These are phyloP conservation scores for Pachliopta kotzebuea DNA, from an alignment of 2,888 invertebrate species.

Conservation along the genomic window DNA sequence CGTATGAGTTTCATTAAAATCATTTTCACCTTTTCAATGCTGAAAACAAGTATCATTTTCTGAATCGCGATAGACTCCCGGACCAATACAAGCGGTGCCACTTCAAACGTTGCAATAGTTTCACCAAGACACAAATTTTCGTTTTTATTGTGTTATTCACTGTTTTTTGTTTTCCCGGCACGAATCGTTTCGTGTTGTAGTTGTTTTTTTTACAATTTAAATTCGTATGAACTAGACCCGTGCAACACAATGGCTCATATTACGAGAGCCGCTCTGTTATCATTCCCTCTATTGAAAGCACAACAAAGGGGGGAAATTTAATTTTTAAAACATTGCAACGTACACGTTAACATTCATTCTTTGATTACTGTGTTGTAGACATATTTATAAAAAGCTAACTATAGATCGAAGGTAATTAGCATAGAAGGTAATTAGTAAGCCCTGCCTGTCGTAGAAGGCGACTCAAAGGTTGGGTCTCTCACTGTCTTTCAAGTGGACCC, in stretches of 20 bases:
- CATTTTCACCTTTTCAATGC: neutral
- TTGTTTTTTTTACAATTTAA: conserved; percentile 22
- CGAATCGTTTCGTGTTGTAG: neutral
- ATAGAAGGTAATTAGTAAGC: too few species aligned
- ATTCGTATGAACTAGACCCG: conserved; percentile 19
- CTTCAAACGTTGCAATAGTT: conserved; percentile 7
- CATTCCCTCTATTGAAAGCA: conserved; percentile 13
- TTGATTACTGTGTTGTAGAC: too few species aligned
- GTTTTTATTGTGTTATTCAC: conserved; percentile 21
- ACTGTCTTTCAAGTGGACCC: too few species aligned
- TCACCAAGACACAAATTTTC: conserved; percentile 12
- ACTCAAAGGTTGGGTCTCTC: too few species aligned
- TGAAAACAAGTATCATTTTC: conserved; percentile 3
- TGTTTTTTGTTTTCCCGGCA: conserved; percentile 11
- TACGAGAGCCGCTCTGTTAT: conserved; percentile 17
- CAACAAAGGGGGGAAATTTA: conserved; percentile 12
- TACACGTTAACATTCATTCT: neutral
- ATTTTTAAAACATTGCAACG: too few species aligned
- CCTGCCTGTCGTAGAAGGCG: too few species aligned
- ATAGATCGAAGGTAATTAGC: too few species aligned
- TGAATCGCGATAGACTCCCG: conserved; percentile 1
- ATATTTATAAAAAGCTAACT: too few species aligned
- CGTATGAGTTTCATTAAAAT: neutral
- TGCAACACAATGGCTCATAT: conserved; percentile 18
- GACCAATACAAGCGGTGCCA: neutral